Evolutionary conservation across 2,888 invertebrate genomes (phyloP), one percentile per base, ranked within the genome.

Genomic region (Cyaniris semiargus): DNA sequence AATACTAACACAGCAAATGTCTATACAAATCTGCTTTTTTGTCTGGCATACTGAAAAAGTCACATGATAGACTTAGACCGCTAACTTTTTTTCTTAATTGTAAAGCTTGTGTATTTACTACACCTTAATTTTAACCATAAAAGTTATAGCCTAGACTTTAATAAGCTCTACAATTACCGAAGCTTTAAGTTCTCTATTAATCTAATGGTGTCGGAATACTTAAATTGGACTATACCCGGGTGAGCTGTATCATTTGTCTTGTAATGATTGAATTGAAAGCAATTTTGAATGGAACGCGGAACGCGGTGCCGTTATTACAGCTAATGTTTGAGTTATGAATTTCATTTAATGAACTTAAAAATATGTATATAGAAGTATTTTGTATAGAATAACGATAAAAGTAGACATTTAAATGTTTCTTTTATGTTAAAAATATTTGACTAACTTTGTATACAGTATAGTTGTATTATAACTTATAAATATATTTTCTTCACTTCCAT

Each of bases 241-340:
- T 60, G 13, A 23, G 66, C 66, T 18, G 27, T 31, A 27, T 66
- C 66, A 66, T 66, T 66, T 66, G 66, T 66, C 66, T 66, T 4
- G 8, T 66, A 31, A 66, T 66, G 27, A 66, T 66, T 66, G 31
- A 66, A 66, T 66, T 27, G 66, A 66, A 31, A 66, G 27, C 66
- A 31, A 66, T 66, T 31, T 66, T 78, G 83, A 87, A 88, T 89
- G 82, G 83, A 85, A 86, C 83, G 81, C 82, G 81, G 83, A 87
- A 66, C 66, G 13, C 18, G 23, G 23, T 23, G 18, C 66, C 27
- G 66, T 31, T 18, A 66, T 66, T 18, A 66, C 53, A 18, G 53
- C 53, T 18, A 53, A 53, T 53, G 53, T 53, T 53, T 1, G 18
- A 53, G 53, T 1, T 53, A 18, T 53, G 53, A 53, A 18, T 1